phyloP scores from a whole-genome alignment of 2,113 vertebrate genomes.

The Thunnus maccoyii region DNA sequence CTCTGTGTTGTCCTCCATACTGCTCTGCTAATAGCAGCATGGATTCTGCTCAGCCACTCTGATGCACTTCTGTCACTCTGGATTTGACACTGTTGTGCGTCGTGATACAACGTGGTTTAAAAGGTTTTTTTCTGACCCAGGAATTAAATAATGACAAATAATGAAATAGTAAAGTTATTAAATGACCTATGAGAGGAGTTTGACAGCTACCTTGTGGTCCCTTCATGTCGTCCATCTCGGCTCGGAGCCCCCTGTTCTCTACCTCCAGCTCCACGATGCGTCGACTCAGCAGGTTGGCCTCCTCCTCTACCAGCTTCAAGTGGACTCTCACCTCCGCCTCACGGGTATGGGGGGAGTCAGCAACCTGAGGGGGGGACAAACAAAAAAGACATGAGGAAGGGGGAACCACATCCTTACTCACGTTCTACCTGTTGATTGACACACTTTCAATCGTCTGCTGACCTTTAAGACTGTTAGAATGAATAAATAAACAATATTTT shows the following conservation, averaged over 20 bases:
- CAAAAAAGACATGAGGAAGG: not conserved
- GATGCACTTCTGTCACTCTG: too few relatives aligned
- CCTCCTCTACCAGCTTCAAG: constrained; percentile 97
- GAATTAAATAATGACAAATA: too few relatives aligned
- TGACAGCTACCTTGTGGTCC: constrained; percentile 73
- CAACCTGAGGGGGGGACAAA: constrained; percentile 76
- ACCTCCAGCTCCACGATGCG: constrained; percentile 98
- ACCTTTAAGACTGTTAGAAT: not conserved
- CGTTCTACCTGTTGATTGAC: not conserved
- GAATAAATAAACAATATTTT: not conserved
- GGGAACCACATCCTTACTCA: not conserved
- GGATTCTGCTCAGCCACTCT: too few relatives aligned
- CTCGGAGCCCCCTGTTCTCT: constrained; percentile 95
- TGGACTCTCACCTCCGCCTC: constrained; percentile 96
- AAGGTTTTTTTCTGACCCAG: too few relatives aligned
- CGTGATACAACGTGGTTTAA: too few relatives aligned
- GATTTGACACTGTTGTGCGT: too few relatives aligned
- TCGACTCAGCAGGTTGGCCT: constrained; percentile 96
- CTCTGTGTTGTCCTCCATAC: too few relatives aligned
- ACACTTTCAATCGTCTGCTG: not conserved
- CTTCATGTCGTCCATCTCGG: constrained; percentile 97
- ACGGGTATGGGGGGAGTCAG: constrained; percentile 93
- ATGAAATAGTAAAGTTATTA: too few relatives aligned
- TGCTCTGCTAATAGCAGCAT: too few relatives aligned
- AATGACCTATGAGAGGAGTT: not conserved